phyloP scores from a whole-genome alignment of 2,888 invertebrate species.

The Drosophila longiperda region DNA sequence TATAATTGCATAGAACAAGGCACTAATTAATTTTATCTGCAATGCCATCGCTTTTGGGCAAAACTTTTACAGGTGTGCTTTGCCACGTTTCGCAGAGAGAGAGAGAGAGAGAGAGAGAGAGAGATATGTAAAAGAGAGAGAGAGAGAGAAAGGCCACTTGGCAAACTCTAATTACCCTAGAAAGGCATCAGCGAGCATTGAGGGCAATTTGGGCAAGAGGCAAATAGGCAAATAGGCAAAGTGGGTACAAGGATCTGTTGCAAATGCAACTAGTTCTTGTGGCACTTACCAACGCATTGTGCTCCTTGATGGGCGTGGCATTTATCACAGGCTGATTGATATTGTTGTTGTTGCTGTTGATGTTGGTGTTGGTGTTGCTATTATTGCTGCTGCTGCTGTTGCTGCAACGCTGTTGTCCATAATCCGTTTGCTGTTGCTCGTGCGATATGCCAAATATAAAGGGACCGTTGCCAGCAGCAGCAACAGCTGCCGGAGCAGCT shows the following conservation, averaged over 20 bases:
- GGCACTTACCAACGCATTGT: constrained; percentile 66
- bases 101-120: not conserved
- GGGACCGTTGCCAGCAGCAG: constrained; percentile 84
- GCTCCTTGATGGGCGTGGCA: constrained; percentile 59
- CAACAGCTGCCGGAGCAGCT: not conserved
- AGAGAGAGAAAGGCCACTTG: constrained; percentile 1
- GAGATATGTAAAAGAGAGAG: no score
- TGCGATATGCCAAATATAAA: constrained; percentile 88
- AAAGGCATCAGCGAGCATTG: constrained; percentile 21
- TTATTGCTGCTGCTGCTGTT: constrained; percentile 20
- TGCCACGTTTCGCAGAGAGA: not conserved
- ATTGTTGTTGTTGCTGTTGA: constrained; percentile 39
- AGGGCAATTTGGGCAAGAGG: constrained; percentile 10
- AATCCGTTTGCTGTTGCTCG: constrained; percentile 70
- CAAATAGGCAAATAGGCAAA: not conserved
- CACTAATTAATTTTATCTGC: constrained; percentile 60
- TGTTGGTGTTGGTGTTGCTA: constrained; percentile 8
- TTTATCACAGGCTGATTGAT: constrained; percentile 74
- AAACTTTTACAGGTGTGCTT: constrained; percentile 20
- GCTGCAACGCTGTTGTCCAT: constrained; percentile 35
- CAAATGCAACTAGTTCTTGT: not conserved
- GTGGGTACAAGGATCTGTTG: not conserved
- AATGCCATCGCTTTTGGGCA: constrained; percentile 23
- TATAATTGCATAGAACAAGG: constrained; percentile 47
- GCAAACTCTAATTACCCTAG: constrained; percentile 47